Evolutionary conservation across 2,888 invertebrate species (phyloP), one percentile per base, ranked within the genome.

Genomic region (Catocala fraxini): DNA sequence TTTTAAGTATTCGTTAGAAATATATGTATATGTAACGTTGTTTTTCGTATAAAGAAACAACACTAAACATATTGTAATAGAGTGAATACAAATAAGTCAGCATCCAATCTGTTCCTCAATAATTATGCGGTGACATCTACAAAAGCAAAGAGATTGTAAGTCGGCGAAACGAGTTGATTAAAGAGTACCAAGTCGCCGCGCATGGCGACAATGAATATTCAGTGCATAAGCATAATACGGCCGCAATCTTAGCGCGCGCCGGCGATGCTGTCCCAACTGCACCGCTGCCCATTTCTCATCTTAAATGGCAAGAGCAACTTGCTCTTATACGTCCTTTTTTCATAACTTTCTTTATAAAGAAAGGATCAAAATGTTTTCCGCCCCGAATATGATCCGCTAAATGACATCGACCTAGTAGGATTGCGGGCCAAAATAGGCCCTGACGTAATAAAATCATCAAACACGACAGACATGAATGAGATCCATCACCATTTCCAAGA

Each of bases 261-360:
- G 82, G 73, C 75, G 72, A 68, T 74, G 82, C 86, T 87, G 89
- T 91, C 88, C 86, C 84, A 82, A 84, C 85, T 85, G 85, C 87
- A 87, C 73, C 82, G 86, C 87, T 88, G 88, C 83, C 89, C 91
- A 92, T 93, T 91, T 91, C 88, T 92, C 92, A 91, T 90, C 87
- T 88, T 85, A 89, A 93, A 92, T 86, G 86, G 85, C 86, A 85
- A 83, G 82, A 86, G 86, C 87, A 87, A 81, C 80, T 84, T 80
- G 56, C 73, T 79, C 79, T 83, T 83, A 81, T 80, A 76, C 55
- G 59, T 72, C 41, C 46, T 63, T 67, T 68, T 57, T 62, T 48
- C 43, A 55, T 46, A 59, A 68, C 54, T 62, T 52, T 58, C 56
- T 34, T 43, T 59, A 56, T 42, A 57, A 51, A 56, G 46, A 51